Percentiles rank a stretch among this genome's conserved stretches.
These are phyloP conservation scores for Tachina lurida DNA, from an alignment of 2,888 invertebrate species.

Conservation along the genomic window DNA sequence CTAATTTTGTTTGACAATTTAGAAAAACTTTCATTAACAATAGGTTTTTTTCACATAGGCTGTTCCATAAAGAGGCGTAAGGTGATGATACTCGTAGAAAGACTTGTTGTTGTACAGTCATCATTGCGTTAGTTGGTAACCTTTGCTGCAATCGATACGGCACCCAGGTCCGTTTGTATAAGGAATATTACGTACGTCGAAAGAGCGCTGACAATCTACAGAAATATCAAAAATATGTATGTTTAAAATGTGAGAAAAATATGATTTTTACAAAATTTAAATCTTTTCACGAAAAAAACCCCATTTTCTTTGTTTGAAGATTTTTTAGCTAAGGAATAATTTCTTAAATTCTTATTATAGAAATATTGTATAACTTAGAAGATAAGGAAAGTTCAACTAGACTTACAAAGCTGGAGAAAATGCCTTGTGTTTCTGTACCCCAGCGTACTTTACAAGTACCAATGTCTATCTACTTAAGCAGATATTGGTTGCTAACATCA, in stretches of 20 bases:
- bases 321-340: neutral
- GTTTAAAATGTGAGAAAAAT: neutral
- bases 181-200: slow-evolving; percentile 79
- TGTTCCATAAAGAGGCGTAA: neutral
- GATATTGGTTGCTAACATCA: too few species aligned
- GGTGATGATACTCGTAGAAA: too few species aligned
- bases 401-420: too few species aligned
- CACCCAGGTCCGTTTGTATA: slow-evolving; percentile 79
- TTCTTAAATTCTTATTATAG: neutral
- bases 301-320: too few species aligned
- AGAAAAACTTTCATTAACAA: neutral
- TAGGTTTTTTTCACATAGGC: neutral
- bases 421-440: too few species aligned
- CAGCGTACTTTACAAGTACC: too few species aligned
- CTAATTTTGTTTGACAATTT: slow-evolving; percentile 1
- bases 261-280: too few species aligned
- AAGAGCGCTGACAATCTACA: slow-evolving; percentile 77
- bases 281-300: neutral
- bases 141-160: slow-evolving; percentile 70
- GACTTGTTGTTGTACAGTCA: neutral
- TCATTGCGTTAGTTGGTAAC: neutral
- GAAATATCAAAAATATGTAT: neutral
- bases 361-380: too few species aligned
- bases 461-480: too few species aligned
- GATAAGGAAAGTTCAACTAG: too few species aligned